phyloP scores from a whole-genome alignment of 2,888 invertebrate species.

The Ochropleura leucogaster region DNA sequence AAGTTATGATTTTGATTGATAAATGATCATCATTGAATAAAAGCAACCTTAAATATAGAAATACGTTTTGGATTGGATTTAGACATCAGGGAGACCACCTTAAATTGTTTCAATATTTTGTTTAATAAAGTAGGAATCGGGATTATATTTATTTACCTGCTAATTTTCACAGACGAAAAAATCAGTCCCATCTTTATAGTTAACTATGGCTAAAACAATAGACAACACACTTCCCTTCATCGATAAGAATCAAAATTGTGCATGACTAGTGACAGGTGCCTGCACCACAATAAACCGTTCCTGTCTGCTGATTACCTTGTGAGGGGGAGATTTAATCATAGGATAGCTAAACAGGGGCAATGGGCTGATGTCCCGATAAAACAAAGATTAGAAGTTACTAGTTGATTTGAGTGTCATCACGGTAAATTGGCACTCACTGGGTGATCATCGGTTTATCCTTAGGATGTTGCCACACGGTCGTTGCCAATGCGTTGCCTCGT shows the following conservation, averaged over 20 bases:
- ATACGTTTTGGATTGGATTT: constrained; percentile 9
- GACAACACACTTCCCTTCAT: constrained; percentile 27
- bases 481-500: too few species aligned
- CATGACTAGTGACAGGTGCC: constrained; percentile 56
- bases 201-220: constrained; percentile 28
- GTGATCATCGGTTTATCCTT: not conserved
- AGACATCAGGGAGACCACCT: not conserved
- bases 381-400: constrained; percentile 44
- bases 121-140: not conserved
- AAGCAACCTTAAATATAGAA: not conserved
- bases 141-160: not conserved
- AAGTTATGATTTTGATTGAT: constrained; percentile 57
- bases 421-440: not conserved
- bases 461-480: too few species aligned
- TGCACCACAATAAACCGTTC: constrained; percentile 56
- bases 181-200: not conserved
- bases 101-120: constrained; percentile 10
- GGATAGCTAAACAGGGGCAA: constrained; percentile 45
- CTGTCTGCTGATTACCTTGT: constrained; percentile 53
- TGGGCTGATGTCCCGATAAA: constrained; percentile 31
- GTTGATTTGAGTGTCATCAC: constrained; percentile 51
- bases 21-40: constrained; percentile 28
- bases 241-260: constrained; percentile 58
- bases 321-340: constrained; percentile 56
- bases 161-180: not conserved